Evolutionary conservation across 2,113 vertebrate species (phyloP), one percentile per base, ranked within the genome.

Genomic region (Alectura lathami): DNA sequence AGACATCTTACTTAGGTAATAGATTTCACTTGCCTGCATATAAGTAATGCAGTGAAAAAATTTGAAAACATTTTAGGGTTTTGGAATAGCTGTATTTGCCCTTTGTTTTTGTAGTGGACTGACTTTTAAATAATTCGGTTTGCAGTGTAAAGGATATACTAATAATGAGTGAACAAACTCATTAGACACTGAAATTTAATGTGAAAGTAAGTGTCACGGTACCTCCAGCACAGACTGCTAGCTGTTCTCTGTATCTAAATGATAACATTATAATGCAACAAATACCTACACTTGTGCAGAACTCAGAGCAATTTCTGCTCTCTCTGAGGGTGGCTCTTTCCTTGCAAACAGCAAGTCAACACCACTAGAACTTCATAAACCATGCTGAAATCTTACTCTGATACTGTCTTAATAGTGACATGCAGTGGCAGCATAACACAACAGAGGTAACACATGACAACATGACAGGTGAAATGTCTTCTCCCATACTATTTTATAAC

Each of bases 31-130:
- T 64, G 14, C 36, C 14, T 12, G 2, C 54, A 16, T 30, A 5
- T 45, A 63, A n/a, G 10, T 26, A 63, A 6, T 15, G 6, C 8
- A 85, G 5, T 40, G 4, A 57, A 47, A 88, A 82, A 67, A 11
- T 0, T 1, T 14, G 5, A 27, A 75, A 87, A 32, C 3, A 21
- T 29, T 40, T 51, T 17, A 76, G 6, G 1, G 2, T 48, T 45
- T 68, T 83, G 43, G 16, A 69, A 45, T 56, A 2, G 2, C 30
- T 72, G 3, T 0, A 4, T 77, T 51, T 47, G 47, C 4, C 21
- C 50, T 68, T 50, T 50, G 22, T 50, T 54, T 54, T 54, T 54
- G 53, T 32, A 17, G 45, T 7, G 22, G 9, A 18, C 8, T 76
- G 42, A 38, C 16, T 56, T 85, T 15, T 30, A 57, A 53, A 12